A percentile compares a stretch with the other conserved stretches of the same genome.
Conservation (phyloP, 2,113 vertebrate species). For the Actinemys pallida region DNA sequence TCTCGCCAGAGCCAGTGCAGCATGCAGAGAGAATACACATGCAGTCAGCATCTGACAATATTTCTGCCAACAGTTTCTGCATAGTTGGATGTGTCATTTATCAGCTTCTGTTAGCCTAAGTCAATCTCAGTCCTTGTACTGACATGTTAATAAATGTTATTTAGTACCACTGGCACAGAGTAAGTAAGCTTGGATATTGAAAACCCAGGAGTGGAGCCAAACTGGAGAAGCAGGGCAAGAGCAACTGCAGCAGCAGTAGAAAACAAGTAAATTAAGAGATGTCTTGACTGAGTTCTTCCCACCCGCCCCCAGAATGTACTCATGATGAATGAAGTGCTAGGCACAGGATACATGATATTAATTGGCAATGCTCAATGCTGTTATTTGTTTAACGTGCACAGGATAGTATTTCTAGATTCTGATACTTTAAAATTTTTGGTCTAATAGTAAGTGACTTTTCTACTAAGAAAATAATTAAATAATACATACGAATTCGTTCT, state of each 20-base stretch:
- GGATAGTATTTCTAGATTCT: neutral
- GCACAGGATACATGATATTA: neutral
- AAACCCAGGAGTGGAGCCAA: neutral
- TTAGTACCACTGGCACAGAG: conserved; percentile 1
- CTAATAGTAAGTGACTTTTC: neutral
- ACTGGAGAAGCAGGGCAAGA: neutral
- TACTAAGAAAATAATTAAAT: neutral
- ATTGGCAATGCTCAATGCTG: neutral
- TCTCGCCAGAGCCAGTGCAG: too few relatives aligned
- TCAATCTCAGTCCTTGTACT: neutral
- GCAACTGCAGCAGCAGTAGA: neutral
- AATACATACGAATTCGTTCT: neutral
- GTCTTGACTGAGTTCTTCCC: neutral
- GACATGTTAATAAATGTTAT: neutral
- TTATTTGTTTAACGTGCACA: neutral
- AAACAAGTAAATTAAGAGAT: neutral
- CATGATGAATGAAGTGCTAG: neutral
- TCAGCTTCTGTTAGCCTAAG: neutral
- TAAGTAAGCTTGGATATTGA: neutral
- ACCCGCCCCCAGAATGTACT: neutral
- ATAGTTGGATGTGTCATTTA: neutral
- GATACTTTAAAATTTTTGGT: neutral
- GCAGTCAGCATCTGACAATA: too few relatives aligned
- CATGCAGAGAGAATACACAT: too few relatives aligned
- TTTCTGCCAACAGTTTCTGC: neutral